A percentile compares a stretch with the other conserved stretches of the same genome.
These are phyloP conservation scores for Anoplius nigerrimus DNA, from an alignment of 2,888 invertebrate genomes.

Conservation along the genomic window DNA sequence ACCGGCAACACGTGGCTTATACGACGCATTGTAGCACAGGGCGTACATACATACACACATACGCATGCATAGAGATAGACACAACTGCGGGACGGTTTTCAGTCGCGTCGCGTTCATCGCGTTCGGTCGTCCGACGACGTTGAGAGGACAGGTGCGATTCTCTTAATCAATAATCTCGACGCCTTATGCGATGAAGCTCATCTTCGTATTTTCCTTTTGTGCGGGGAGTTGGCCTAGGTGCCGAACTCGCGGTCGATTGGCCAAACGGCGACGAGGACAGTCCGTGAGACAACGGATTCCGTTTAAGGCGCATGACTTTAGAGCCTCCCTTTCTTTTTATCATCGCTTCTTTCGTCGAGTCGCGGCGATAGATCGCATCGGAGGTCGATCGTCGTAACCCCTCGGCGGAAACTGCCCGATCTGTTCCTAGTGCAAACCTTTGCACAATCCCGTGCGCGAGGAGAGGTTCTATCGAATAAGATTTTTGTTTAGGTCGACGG, in stretches of 20 bases:
- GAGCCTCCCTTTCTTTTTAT: not conserved
- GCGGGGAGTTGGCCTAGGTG: no score
- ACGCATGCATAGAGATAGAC: constrained; percentile 22
- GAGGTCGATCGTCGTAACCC: constrained; percentile 27
- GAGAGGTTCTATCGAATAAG: constrained; percentile 42
- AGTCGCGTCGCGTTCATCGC: constrained; percentile 8
- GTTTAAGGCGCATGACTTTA: not conserved
- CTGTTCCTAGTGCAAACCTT: constrained; percentile 57
- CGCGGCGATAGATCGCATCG: not conserved
- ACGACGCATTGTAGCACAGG: no score
- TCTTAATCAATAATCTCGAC: constrained; percentile 31
- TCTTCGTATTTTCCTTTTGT: constrained; percentile 18
- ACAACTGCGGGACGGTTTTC: constrained; percentile 52
- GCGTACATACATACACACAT: constrained; percentile 31
- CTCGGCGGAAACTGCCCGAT: constrained; percentile 33
- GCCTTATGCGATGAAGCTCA: constrained; percentile 25
- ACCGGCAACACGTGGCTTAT: no score
- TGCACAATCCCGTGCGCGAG: constrained; percentile 50
- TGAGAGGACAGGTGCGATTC: constrained; percentile 30
- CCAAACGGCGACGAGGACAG: no score
- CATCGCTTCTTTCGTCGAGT: constrained; percentile 3
- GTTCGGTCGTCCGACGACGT: constrained; percentile 34
- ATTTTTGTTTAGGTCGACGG: constrained; percentile 39
- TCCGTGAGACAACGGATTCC: no score
- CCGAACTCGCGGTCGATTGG: no score